These are phyloP conservation scores for Anseranas semipalmata DNA, from an alignment of 2,113 vertebrate species.

Conservation along the genomic window DNA sequence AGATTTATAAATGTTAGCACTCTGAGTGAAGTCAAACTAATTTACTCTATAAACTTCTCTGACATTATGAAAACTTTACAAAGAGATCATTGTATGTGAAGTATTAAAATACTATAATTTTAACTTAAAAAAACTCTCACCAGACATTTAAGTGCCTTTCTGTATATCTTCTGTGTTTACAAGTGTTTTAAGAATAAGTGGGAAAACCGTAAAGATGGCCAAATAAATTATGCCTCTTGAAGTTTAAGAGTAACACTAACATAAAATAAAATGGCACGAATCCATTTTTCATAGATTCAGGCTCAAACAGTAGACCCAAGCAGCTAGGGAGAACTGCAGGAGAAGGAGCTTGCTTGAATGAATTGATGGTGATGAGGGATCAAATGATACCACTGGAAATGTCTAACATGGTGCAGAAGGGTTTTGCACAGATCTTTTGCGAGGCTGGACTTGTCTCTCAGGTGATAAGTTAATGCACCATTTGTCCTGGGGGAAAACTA, in stretches of 20 bases:
- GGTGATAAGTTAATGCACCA: background rate
- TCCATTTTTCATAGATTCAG: background rate
- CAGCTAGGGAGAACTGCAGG: background rate
- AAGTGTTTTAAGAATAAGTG: slow-evolving; percentile 10
- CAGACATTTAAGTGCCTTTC: background rate
- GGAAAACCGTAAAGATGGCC: background rate
- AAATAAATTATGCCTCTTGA: slow-evolving; percentile 29
- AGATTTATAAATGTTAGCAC: slow-evolving; percentile 69
- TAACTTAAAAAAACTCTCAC: slow-evolving; percentile 21
- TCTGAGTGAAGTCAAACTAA: slow-evolving; percentile 58
- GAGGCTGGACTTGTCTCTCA: background rate
- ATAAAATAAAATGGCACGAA: background rate
- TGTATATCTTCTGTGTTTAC: background rate
- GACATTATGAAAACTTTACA: slow-evolving; percentile 71
- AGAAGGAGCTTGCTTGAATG: background rate
- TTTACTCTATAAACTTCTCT: slow-evolving; percentile 65
- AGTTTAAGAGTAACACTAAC: background rate
- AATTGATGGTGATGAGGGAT: fast-evolving
- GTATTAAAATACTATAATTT: slow-evolving; percentile 55
- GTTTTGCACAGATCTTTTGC: background rate
- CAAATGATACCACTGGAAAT: background rate
- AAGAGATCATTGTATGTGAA: slow-evolving; percentile 54
- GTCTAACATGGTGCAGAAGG: fast-evolving
- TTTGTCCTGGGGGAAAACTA: background rate
- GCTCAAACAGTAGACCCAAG: background rate